Percentiles rank a stretch among this genome's conserved stretches.
Evolutionary conservation across 2,797 vertebrate genomes (phyloP).

Genomic region (Paguma larvata): DNA sequence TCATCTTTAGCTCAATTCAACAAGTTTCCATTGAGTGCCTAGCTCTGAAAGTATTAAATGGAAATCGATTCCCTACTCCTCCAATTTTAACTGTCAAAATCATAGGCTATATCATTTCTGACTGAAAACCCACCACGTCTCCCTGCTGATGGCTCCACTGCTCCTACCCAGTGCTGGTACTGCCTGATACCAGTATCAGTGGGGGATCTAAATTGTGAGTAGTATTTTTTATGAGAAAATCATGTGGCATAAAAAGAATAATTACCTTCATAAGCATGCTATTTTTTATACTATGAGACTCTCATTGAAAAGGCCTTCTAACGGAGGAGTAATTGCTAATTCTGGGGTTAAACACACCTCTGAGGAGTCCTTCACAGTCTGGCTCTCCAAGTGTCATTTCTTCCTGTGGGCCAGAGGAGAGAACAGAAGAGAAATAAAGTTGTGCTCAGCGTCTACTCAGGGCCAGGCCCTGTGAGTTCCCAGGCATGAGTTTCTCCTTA

Average conservation of each 20-base stretch:
- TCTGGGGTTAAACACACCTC: slow-evolving; percentile 53
- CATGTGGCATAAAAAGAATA: slow-evolving; percentile 63
- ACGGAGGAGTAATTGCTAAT: slow-evolving; percentile 51
- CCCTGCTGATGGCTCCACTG: background rate
- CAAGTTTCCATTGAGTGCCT: slow-evolving; percentile 30
- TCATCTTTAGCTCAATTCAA: slow-evolving; percentile 65
- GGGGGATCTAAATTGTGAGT: slow-evolving; percentile 53
- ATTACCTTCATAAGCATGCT: slow-evolving; percentile 51
- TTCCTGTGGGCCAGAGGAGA: background rate
- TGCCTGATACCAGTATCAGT: slow-evolving; percentile 1
- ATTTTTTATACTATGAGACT: slow-evolving; percentile 61
- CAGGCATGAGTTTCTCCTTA: background rate
- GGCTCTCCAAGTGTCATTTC: background rate
- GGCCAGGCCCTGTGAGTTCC: background rate
- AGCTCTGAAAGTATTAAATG: slow-evolving; percentile 40
- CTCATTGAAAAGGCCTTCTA: slow-evolving; percentile 47
- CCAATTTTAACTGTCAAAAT: slow-evolving; percentile 68
- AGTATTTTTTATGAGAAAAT: slow-evolving; percentile 66
- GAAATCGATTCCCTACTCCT: slow-evolving; percentile 38
- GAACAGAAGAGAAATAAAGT: background rate
- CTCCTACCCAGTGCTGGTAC: background rate
- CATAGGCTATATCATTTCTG: slow-evolving; percentile 64
- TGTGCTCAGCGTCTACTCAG: background rate
- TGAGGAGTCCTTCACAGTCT: background rate
- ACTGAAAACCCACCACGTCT: slow-evolving; percentile 38